Conservation (phyloP, 2,888 invertebrate species). For the Pollenia amentaria region DNA sequence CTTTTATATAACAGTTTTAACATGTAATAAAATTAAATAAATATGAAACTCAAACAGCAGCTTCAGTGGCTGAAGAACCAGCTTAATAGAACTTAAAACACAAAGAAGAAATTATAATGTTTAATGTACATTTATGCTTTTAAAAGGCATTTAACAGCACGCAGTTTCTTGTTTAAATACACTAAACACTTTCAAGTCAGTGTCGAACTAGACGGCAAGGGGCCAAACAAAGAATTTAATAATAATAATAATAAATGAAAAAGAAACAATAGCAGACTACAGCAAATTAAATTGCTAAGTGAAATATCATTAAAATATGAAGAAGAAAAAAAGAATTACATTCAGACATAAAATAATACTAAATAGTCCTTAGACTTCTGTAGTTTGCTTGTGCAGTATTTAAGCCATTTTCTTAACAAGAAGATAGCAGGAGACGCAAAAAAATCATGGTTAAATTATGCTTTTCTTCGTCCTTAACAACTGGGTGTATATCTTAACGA, state of each 20-base stretch:
- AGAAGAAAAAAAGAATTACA: neutral
- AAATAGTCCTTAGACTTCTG: slow-evolving; percentile 20
- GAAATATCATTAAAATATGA: slow-evolving; percentile 55
- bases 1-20: neutral
- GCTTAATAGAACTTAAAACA: slow-evolving; percentile 1
- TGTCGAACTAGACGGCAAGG: neutral
- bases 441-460: slow-evolving; percentile 43
- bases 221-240: neutral
- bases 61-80: neutral
- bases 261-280: neutral
- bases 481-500: neutral
- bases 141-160: slow-evolving; percentile 58
- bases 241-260: slow-evolving; percentile 16
- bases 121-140: neutral
- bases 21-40: slow-evolving; percentile 25
- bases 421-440: slow-evolving; percentile 15
- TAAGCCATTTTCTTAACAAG: neutral
- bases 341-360: slow-evolving; percentile 17
- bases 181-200: slow-evolving; percentile 2
- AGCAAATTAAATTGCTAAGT: slow-evolving; percentile 51
- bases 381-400: neutral
- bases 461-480: neutral
- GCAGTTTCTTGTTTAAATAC: slow-evolving; percentile 34
- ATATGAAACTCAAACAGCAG: slow-evolving; percentile 1
- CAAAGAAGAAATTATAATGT: slow-evolving; percentile 22